Percentiles rank a stretch among this genome's conserved stretches.
Evolutionary conservation across 2,113 vertebrate species (phyloP).

Genomic region (Nerophis lumbriciformis): DNA sequence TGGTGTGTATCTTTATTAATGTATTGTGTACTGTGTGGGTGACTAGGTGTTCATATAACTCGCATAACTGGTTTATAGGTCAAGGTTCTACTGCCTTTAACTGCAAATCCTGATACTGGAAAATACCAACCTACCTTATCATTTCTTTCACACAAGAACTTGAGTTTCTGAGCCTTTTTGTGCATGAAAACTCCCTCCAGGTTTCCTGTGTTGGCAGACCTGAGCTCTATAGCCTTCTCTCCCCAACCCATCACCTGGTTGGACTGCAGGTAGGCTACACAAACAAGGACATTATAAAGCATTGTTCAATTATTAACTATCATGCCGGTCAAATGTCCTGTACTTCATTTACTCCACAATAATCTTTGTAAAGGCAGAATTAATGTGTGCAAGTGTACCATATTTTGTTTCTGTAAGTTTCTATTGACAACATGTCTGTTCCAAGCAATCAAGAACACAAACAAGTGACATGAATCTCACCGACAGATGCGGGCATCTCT

Average conservation of each 20-base stretch:
- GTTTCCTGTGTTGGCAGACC: constrained; percentile 81
- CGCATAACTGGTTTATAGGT: too few species aligned
- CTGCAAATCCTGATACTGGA: background rate
- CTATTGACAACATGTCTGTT: background rate
- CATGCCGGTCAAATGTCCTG: too few species aligned
- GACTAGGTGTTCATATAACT: too few species aligned
- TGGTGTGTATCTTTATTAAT: too few species aligned
- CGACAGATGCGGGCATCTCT: constrained; percentile 90
- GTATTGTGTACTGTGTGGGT: too few species aligned
- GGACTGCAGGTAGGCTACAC: constrained; percentile 88
- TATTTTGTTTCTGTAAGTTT: background rate
- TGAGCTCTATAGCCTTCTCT: constrained; percentile 89
- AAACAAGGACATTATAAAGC: background rate
- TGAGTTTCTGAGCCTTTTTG: constrained; percentile 93
- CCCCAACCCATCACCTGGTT: constrained; percentile 97
- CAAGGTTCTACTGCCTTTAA: too few species aligned
- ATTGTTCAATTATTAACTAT: too few species aligned
- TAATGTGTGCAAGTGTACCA: too few species aligned
- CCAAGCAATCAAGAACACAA: constrained; percentile 17
- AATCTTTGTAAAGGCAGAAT: too few species aligned
- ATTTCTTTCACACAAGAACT: constrained; percentile 93
- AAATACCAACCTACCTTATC: constrained; percentile 80
- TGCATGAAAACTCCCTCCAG: constrained; percentile 94
- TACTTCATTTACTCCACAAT: too few species aligned
- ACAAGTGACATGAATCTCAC: constrained; percentile 60